Evolutionary conservation across 2,888 invertebrate genomes (phyloP).

Genomic region (Sussaba pulchella): DNA sequence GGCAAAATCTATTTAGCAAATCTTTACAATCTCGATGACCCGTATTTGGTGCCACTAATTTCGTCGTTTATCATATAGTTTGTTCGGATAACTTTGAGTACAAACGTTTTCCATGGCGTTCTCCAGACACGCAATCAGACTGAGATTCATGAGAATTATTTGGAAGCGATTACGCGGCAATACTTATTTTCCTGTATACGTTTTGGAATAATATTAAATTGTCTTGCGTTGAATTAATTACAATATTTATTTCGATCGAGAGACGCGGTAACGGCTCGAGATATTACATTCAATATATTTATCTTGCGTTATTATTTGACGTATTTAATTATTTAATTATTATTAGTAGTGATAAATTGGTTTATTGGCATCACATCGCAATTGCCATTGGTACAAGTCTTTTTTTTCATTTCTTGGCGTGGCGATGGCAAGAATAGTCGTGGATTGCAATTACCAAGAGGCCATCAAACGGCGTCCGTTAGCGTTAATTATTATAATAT

Average conservation of each 20-base stretch:
- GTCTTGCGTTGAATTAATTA: neutral
- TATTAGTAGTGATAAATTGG: too few relatives aligned
- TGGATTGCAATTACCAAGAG: too few relatives aligned
- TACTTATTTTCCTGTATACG: neutral
- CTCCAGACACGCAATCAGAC: conserved; percentile 30
- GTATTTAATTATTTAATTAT: too few relatives aligned
- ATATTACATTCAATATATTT: too few relatives aligned
- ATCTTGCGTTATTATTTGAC: too few relatives aligned
- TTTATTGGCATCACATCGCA: too few relatives aligned
- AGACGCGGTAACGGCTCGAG: too few relatives aligned
- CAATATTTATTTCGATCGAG: neutral
- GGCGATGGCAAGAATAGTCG: too few relatives aligned
- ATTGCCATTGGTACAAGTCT: too few relatives aligned
- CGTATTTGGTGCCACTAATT: conserved; percentile 65
- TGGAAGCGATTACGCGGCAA: neutral
- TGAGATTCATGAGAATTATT: neutral
- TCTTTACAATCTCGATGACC: conserved; percentile 59
- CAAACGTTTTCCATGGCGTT: conserved; percentile 1
- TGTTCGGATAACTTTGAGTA: conserved; percentile 15
- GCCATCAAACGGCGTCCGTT: too few relatives aligned
- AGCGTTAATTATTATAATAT: too few relatives aligned
- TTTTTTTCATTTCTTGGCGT: too few relatives aligned
- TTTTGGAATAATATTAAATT: neutral
- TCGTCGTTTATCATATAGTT: conserved; percentile 39
- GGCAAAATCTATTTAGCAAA: conserved; percentile 66